Percentiles rank a stretch among this genome's conserved stretches.
phyloP scores from a whole-genome alignment of 2,888 invertebrate genomes.

The Nomada fucata region DNA sequence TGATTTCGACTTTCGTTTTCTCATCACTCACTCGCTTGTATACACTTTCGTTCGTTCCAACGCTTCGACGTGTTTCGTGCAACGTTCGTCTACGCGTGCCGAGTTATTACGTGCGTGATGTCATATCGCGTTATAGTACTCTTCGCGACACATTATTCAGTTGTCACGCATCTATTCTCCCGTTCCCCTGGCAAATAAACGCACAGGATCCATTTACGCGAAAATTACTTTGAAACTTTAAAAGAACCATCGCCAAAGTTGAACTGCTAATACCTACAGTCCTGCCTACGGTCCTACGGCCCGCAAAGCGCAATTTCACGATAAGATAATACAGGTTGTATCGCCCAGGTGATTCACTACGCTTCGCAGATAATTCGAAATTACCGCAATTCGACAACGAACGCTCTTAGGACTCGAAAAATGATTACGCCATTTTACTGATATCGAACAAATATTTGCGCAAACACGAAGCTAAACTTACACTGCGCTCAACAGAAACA shows the following conservation, averaged over 20 bases:
- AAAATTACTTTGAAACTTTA: background rate
- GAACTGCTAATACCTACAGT: background rate
- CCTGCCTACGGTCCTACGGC: background rate
- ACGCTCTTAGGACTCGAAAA: background rate
- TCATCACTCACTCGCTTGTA: conserved; percentile 11
- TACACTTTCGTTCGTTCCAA: conserved; percentile 21
- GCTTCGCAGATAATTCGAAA: background rate
- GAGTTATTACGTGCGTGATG: conserved; percentile 9
- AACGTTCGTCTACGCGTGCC: background rate
- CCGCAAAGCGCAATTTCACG: background rate
- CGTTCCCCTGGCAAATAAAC: background rate
- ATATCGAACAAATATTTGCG: background rate
- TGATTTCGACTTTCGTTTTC: conserved; percentile 26
- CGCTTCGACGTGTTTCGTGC: conserved; percentile 36
- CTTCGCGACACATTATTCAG: conserved; percentile 21
- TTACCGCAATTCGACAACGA: background rate
- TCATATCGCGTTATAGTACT: conserved; percentile 19
- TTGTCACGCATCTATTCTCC: conserved; percentile 3
- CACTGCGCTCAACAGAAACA: too few relatives aligned
- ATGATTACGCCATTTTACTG: background rate
- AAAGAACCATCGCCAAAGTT: background rate
- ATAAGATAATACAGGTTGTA: background rate
- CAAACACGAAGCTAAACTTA: too few relatives aligned
- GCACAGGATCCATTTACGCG: background rate
- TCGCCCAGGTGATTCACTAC: background rate